Evolutionary conservation across 2,888 invertebrate species (phyloP), one percentile per base, ranked within the genome.

Genomic region (Dascillus cervinus): DNA sequence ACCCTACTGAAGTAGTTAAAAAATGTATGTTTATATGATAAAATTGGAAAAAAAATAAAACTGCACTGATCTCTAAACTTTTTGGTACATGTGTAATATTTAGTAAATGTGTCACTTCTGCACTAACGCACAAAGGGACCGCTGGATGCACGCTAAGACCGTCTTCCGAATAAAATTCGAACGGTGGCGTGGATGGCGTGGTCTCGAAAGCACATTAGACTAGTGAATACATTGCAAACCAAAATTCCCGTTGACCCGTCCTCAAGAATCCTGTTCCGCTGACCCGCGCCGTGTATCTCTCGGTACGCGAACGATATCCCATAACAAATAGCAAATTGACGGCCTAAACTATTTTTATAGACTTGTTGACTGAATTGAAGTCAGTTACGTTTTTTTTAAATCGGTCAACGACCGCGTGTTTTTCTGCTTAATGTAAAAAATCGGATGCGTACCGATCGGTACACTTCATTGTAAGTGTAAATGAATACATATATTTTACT

Each of bases 401-500:
- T 40, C 37, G 43, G 37, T 34, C 15, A 15, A 21, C 24, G 29
- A 33, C 13, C 21, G 32, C 41, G 37, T 41, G 38, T 41, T n/a
- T n/a, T n/a, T n/a, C n/a, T n/a, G n/a, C n/a, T n/a, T n/a, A n/a
- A n/a, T n/a, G n/a, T n/a, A n/a, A n/a, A 44, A 31, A 28, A 29
- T 20, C 32, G 30, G 26, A 34, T 27, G 34, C 37, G 30, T 32
- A 41, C 43, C 34, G 27, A 29, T 32, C 31, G 26, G 25, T 26
- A 26, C 26, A 32, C 29, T 29, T 15, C 22, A 20, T 20, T 27
- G 30, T 13, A 25, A 47, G 44, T 59, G 55, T 58, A 59, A 54
- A 60, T 60, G 55, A n/a, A n/a, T n/a, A n/a, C n/a, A 58, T 59
- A 60, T 61, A 61, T 61, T 62, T 60, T 60, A 61, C 53, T 59